Conservation (phyloP, 2,797 vertebrate genomes). For the Leuciscus waleckii region DNA sequence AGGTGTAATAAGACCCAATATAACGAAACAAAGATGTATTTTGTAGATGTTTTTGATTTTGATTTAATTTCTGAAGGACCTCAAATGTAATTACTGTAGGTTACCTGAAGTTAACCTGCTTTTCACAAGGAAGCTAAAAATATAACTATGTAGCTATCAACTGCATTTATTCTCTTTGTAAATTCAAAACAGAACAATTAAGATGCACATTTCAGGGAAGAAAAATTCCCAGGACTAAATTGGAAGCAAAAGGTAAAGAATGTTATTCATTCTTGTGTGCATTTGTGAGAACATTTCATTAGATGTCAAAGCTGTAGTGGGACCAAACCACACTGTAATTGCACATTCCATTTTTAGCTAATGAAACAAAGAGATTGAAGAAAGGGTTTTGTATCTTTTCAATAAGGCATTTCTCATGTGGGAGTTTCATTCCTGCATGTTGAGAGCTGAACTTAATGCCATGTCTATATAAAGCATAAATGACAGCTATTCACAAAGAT, state of each 20-base stretch:
- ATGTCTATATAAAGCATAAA: background rate
- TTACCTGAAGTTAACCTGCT: background rate
- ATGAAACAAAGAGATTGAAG: constrained; percentile 21
- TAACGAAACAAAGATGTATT: background rate
- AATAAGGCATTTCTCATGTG: background rate
- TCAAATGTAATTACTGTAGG: background rate
- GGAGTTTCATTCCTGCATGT: background rate
- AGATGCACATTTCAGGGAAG: background rate
- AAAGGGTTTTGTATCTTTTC: background rate
- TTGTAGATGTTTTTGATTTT: background rate
- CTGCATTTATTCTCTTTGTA: background rate
- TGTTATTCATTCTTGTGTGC: background rate
- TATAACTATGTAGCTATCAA: background rate
- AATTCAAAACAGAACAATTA: constrained; percentile 17
- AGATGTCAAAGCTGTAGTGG: background rate
- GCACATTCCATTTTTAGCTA: constrained; percentile 32
- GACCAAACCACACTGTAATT: constrained; percentile 24
- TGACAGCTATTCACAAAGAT: background rate
- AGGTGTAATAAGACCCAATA: background rate
- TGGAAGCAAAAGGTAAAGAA: constrained; percentile 25
- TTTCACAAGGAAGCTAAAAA: background rate
- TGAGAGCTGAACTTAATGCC: background rate
- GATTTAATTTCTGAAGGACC: background rate
- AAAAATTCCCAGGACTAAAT: background rate
- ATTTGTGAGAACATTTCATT: background rate